phyloP scores from a whole-genome alignment of 2,113 vertebrate genomes.

The Corythornis cristatus region DNA sequence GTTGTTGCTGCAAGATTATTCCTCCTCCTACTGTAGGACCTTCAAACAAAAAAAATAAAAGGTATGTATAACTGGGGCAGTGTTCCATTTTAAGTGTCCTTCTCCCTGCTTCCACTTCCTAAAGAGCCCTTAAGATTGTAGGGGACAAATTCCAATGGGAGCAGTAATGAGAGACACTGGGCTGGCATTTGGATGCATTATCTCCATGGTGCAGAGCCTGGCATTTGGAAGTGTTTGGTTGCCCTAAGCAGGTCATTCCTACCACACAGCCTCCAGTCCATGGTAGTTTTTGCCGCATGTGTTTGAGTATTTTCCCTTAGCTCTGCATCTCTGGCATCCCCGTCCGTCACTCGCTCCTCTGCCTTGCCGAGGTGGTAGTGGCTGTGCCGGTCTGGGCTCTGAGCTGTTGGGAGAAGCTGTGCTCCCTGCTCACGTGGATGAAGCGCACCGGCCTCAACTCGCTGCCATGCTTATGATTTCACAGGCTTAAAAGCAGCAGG shows the following conservation, averaged over 20 bases:
- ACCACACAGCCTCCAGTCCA: fast-evolving
- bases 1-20: background rate
- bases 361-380: background rate
- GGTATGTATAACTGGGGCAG: background rate
- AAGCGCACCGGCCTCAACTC: background rate
- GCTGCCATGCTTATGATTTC: background rate
- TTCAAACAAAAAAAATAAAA: background rate
- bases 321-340: background rate
- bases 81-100: background rate
- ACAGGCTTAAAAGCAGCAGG: background rate
- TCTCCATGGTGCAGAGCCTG: background rate
- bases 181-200: fast-evolving
- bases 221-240: fast-evolving
- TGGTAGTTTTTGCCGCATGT: background rate
- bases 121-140: background rate
- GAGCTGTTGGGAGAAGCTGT: background rate
- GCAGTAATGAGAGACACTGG: too few relatives aligned
- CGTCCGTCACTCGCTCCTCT: background rate
- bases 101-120: too few relatives aligned
- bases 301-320: background rate
- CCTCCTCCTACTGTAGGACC: background rate
- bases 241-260: fast-evolving
- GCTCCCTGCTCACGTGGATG: background rate
- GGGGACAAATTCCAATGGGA: background rate
- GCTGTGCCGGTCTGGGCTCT: background rate